A percentile compares a stretch with the other conserved stretches of the same genome.
phyloP scores from a whole-genome alignment of 2,888 invertebrate species.

The Halictus ligatus region DNA sequence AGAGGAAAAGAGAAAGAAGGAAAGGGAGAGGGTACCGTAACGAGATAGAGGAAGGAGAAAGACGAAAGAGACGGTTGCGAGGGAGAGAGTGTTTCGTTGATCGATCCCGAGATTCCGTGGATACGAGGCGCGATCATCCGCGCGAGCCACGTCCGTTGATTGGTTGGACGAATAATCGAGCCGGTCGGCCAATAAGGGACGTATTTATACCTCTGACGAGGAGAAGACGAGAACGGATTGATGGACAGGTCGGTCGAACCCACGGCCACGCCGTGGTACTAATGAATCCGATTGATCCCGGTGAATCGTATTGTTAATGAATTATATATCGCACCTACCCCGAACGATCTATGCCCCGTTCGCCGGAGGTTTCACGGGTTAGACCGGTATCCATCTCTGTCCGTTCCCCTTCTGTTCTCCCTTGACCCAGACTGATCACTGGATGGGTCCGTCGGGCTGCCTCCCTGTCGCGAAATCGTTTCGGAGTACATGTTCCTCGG shows the following conservation, averaged over 20 bases:
- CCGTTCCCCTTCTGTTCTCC: conserved; percentile 59
- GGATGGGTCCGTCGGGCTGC: conserved; percentile 38
- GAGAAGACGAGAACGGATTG: conserved; percentile 61
- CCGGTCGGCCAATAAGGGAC: conserved; percentile 72
- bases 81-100: conserved; percentile 50
- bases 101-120: conserved; percentile 68
- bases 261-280: conserved; percentile 70
- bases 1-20: neutral
- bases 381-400: conserved; percentile 67
- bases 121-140: conserved; percentile 60
- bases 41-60: neutral
- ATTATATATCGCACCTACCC: conserved; percentile 76
- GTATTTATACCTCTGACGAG: conserved; percentile 72
- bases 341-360: conserved; percentile 33
- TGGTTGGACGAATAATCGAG: conserved; percentile 73
- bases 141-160: conserved; percentile 62
- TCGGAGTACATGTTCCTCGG: conserved; percentile 25
- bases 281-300: conserved; percentile 82
- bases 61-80: neutral
- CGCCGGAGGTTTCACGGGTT: conserved; percentile 47
- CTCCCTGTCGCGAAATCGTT: conserved; percentile 62
- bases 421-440: conserved; percentile 46
- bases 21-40: neutral
- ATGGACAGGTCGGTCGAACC: conserved; percentile 65
- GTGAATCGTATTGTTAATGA: conserved; percentile 83